phyloP scores from a whole-genome alignment of 2,797 vertebrate species.

The Helicolenus hilgendorfi region DNA sequence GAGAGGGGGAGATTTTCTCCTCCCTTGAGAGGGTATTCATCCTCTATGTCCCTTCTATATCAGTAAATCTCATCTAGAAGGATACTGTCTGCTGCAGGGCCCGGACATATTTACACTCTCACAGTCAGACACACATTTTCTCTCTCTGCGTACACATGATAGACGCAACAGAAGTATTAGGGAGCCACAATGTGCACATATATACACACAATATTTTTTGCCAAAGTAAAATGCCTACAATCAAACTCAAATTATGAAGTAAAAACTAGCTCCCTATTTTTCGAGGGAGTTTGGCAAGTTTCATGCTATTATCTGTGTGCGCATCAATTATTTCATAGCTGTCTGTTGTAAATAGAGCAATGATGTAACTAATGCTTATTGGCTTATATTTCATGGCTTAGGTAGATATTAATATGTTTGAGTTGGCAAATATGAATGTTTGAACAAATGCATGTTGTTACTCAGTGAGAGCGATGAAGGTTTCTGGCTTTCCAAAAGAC shows the following conservation, averaged over 20 bases:
- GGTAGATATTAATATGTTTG: background rate
- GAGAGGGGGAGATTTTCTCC: slow-evolving; percentile 11
- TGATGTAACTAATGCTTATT: background rate
- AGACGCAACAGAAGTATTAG: background rate
- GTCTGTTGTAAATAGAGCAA: background rate
- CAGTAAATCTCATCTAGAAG: slow-evolving; percentile 52
- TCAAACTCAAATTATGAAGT: background rate
- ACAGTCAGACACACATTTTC: background rate
- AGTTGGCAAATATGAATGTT: too few relatives aligned
- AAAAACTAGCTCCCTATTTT: background rate
- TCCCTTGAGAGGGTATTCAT: slow-evolving; percentile 50
- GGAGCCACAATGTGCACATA: background rate
- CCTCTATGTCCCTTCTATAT: slow-evolving; percentile 38
- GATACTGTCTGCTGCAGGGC: slow-evolving; percentile 50
- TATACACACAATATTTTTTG: background rate
- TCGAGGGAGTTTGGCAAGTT: background rate
- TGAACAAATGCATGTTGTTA: background rate
- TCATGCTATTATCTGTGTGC: background rate
- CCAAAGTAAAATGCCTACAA: background rate
- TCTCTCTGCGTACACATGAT: background rate
- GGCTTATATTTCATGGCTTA: background rate
- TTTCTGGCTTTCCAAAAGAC: background rate
- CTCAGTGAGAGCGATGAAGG: background rate
- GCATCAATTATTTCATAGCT: background rate
- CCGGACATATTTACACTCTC: slow-evolving; percentile 34